A percentile compares a stretch with the other conserved stretches of the same genome.
Conservation (phyloP, 2,797 vertebrate genomes). For the Sebastes baramenuke region DNA sequence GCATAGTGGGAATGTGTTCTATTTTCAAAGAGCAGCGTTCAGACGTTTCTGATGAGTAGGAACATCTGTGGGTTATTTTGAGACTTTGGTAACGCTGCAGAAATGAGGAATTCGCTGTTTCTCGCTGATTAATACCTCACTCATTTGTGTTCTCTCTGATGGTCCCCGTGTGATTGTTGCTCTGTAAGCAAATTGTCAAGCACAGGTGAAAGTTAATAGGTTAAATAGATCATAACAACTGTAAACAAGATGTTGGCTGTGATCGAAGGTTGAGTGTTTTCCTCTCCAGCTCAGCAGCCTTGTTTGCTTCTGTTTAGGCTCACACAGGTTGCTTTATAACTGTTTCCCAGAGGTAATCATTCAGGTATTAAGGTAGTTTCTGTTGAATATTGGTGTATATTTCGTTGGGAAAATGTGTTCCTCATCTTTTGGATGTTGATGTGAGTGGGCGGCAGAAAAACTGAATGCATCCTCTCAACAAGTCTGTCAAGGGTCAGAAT, state of each 20-base stretch:
- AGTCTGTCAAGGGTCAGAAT: not conserved
- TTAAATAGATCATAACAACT: constrained; percentile 63
- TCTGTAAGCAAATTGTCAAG: constrained; percentile 33
- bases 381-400: not conserved
- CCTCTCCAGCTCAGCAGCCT: constrained; percentile 30
- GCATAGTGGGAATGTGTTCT: constrained; percentile 51
- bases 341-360: not conserved
- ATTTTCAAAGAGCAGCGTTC: constrained; percentile 62
- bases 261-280: constrained; percentile 51
- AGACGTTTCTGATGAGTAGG: constrained; percentile 57
- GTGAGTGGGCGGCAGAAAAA: not conserved
- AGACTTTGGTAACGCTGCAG: constrained; percentile 24
- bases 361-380: not conserved
- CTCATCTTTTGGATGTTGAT: not conserved
- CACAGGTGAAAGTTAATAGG: constrained; percentile 53
- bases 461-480: not conserved
- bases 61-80: constrained; percentile 60
- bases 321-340: not conserved
- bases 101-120: constrained; percentile 21
- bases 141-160: not conserved
- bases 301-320: constrained; percentile 26
- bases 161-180: constrained; percentile 11
- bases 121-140: constrained; percentile 30
- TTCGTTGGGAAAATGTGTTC: not conserved
- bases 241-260: constrained; percentile 53